Percentiles rank a stretch among this genome's conserved stretches.
phyloP scores from a whole-genome alignment of 2,888 invertebrate genomes.

The Zaprionus obscuricornis region DNA sequence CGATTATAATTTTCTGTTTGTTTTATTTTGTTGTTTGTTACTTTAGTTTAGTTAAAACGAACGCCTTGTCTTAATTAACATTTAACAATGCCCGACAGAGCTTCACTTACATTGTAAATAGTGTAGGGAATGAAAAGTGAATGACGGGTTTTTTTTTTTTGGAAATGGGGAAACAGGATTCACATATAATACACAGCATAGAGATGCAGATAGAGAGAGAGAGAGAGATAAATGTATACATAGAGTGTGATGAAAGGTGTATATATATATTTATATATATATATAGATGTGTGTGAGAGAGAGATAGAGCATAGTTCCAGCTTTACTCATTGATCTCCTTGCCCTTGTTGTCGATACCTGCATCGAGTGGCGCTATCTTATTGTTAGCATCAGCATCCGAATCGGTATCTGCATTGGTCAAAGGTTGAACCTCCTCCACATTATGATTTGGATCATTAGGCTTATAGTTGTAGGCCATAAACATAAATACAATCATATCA shows the following conservation, averaged over 20 bases:
- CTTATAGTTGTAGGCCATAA: constrained; percentile 91
- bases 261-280: too few relatives aligned
- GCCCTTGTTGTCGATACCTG: constrained; percentile 70
- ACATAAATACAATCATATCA: constrained; percentile 92
- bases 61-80: constrained; percentile 54
- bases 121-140: constrained; percentile 19
- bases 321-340: constrained; percentile 57
- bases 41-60: constrained; percentile 50
- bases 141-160: constrained; percentile 1
- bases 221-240: neutral
- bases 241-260: too few relatives aligned
- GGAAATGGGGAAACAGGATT: too few relatives aligned
- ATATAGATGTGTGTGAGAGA: too few relatives aligned
- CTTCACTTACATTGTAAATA: constrained; percentile 50
- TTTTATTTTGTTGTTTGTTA: constrained; percentile 52
- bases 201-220: neutral
- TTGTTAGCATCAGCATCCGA: constrained; percentile 23
- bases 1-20: constrained; percentile 26
- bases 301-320: neutral
- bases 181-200: constrained; percentile 43
- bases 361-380: constrained; percentile 35
- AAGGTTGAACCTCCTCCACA: constrained; percentile 50
- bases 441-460: constrained; percentile 72
- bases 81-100: constrained; percentile 46
- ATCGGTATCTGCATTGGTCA: constrained; percentile 35